These are phyloP conservation scores for Caenorhabditis afra DNA, from an alignment of 2,888 invertebrate genomes.

Conservation along the genomic window DNA sequence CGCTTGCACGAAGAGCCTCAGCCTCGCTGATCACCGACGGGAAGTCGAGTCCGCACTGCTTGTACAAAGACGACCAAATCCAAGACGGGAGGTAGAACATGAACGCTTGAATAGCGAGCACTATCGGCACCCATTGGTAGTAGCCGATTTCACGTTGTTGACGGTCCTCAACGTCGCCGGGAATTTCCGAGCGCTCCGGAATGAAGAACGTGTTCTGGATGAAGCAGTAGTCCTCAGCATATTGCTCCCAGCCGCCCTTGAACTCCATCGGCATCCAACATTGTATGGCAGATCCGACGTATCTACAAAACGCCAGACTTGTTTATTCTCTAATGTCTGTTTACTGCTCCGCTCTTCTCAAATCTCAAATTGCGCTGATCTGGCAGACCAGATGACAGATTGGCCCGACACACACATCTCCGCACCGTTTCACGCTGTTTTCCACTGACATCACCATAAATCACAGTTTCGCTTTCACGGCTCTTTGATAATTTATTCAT, in stretches of 20 bases:
- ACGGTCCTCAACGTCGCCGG: conserved; percentile 72
- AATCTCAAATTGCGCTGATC: conserved; percentile 24
- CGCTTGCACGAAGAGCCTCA: conserved; percentile 62
- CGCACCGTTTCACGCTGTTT: background rate
- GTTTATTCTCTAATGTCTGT: conserved; percentile 20
- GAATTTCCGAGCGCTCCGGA: conserved; percentile 77
- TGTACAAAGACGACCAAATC: conserved; percentile 79
- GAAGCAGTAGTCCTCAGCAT: conserved; percentile 80
- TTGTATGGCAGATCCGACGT: conserved; percentile 76
- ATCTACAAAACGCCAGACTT: conserved; percentile 66
- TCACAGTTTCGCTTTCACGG: conserved; percentile 18
- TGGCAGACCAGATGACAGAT: conserved; percentile 22
- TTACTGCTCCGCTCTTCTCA: conserved; percentile 19
- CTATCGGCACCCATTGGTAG: conserved; percentile 80
- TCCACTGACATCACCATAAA: conserved; percentile 14
- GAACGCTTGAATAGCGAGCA: conserved; percentile 79
- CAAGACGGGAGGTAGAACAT: conserved; percentile 79
- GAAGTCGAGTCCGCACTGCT: conserved; percentile 72
- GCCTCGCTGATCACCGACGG: conserved; percentile 75
- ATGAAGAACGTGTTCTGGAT: conserved; percentile 80
- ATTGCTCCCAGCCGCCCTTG: conserved; percentile 79
- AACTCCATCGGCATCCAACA: conserved; percentile 76
- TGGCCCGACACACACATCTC: background rate
- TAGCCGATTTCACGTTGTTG: conserved; percentile 78
- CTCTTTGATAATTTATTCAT: conserved; percentile 45